These are phyloP conservation scores for Tipula lateralis DNA, from an alignment of 2,888 invertebrate genomes.

Conservation along the genomic window DNA sequence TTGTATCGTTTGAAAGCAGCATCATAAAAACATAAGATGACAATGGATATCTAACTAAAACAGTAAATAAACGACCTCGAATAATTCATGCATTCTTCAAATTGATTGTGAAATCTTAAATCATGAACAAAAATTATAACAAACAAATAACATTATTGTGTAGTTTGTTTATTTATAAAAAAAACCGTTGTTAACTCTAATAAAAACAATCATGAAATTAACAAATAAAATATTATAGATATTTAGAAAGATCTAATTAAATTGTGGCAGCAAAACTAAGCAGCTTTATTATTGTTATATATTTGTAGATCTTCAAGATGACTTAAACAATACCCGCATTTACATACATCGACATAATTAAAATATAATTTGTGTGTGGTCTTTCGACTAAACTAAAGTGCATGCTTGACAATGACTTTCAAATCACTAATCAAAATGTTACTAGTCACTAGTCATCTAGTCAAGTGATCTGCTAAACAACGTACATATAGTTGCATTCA, in stretches of 20 bases:
- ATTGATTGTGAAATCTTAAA: neutral
- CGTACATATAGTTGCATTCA: no score
- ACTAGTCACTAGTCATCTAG: neutral
- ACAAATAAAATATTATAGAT: neutral
- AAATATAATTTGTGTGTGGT: no score
- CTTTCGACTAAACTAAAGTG: no score
- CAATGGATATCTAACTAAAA: neutral
- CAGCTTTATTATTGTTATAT: neutral
- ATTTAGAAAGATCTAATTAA: neutral
- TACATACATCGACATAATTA: no score
- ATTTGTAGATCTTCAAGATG: no score
- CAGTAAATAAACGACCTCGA: neutral
- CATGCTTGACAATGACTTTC: neutral
- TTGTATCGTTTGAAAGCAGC: neutral
- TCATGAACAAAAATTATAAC: neutral
- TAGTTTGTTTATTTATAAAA: neutral
- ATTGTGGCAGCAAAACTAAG: neutral
- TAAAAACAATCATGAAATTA: neutral
- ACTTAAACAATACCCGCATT: neutral
- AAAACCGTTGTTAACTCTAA: no score
- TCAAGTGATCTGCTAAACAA: no score
- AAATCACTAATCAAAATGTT: neutral
- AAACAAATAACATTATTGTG: neutral
- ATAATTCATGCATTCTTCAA: neutral
- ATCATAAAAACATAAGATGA: neutral